Base-by-base conservation (phyloP, 2,113 vertebrate genomes). In the Apus apus region DNA sequence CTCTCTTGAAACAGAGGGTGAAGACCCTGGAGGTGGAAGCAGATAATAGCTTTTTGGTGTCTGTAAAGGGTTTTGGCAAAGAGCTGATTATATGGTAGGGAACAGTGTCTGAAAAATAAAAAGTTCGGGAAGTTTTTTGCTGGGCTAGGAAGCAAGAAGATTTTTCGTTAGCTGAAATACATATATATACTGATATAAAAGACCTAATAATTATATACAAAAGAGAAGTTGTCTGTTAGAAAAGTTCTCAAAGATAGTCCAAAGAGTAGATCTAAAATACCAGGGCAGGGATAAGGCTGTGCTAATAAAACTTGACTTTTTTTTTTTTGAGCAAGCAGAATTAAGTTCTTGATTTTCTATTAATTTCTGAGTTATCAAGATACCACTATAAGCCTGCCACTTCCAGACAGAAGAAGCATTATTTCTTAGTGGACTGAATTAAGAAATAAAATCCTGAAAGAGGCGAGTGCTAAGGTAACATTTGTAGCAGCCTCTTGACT, bases 241-340 rank as follows among this genome's bases (percentile, higher is more conserved):
- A 22, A 43, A 64, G 11, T 18, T 84, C 19, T 94, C 34, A 36
- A 21, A 62, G 29, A 4, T 86, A 15, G 10, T 62, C 26, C 34
- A n/a, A 58, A 81, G 25, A 56, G 16, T 74, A 46, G 23, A 38
- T 67, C 9, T 65, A 30, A 89, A 92, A 22, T 61, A 36, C 4
- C 0, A 0, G 11, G 4, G 2, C 25, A 4, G 29, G 13, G 19
- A 9, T 65, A 65, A 43, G 32, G 19, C 45, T 4, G 3, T 82
- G 50, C 7, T 38, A 70, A 15, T 60, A 68, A 79, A 85, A 68
- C 16, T 23, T 64, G 7, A 40, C 27, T 22, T 25, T 8, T 34
- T 9, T 45, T 57, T 54, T 29, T 43, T 53, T 6, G 40, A 82
- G 30, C 13, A 79, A 57, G 29, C 8, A 43, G 17, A 68, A 45